A percentile compares a stretch with the other conserved stretches of the same genome.
phyloP scores from a whole-genome alignment of 1,140 invertebrate genomes.

The Pemphigus obesinymphae region DNA sequence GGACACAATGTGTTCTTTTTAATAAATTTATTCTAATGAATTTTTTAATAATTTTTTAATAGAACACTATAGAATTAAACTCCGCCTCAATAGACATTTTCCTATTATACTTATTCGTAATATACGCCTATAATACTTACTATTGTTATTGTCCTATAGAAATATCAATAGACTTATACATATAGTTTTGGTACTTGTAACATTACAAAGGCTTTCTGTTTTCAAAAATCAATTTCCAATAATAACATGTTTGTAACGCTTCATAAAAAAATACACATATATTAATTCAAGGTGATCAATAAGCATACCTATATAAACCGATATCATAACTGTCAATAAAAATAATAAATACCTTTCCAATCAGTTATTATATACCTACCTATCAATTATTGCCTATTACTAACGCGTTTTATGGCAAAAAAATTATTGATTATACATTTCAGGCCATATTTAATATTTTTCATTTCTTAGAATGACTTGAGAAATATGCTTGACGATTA shows the following conservation, averaged over 20 bases:
- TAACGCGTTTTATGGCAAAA: neutral
- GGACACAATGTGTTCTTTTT: neutral
- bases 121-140: too few relatives aligned
- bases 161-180: neutral
- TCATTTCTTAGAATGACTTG: too few relatives aligned
- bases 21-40: neutral
- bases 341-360: constrained; percentile 13
- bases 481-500: too few relatives aligned
- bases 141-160: too few relatives aligned
- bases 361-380: neutral
- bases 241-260: neutral
- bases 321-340: neutral
- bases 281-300: neutral
- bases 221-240: neutral
- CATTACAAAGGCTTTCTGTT: neutral
- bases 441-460: too few relatives aligned
- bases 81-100: neutral
- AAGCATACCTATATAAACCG: neutral
- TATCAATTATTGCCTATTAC: neutral
- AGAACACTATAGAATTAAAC: neutral
- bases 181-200: neutral
- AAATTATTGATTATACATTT: neutral
- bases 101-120: neutral
- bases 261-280: neutral
- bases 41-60: too few relatives aligned